Evolutionary conservation across 2,113 vertebrate species (phyloP), one percentile per base, ranked within the genome.

Genomic region (Myocastor coypus): DNA sequence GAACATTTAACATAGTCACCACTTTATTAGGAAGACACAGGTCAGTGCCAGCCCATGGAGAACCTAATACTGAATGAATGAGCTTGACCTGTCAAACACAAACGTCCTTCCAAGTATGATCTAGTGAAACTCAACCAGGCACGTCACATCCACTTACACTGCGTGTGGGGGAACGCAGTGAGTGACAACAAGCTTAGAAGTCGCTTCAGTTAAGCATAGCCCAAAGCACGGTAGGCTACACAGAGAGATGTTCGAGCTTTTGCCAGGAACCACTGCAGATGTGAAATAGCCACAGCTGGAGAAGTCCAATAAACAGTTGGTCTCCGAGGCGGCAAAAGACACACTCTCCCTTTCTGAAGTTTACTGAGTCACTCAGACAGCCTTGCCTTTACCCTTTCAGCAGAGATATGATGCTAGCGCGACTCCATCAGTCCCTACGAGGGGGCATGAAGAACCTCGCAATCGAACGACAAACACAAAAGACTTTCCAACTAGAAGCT

Each of bases 271-370:
- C 37, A 85, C 87, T 97, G 63, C 82, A 46, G 73, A 92, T 69
- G 73, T 42, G 59, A 97, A 94, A 97, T 97, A 96, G 97, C 95
- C 40, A 86, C 78, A 95, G 78, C 68, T 52, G 73, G 96, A 95
- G 96, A 81, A 85, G 94, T 46, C 94, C 95, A 96, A 95, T 92
- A 96, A 96, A 96, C 93, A 91, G 93, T 52, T 97, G 93, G 92
- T 82, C 91, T 96, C 92, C 69, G 87, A 97, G 94, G 96, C 66
- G 93, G 93, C 92, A 88, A 97, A 94, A 97, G 87, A 85, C 59
- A 95, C 81, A 97, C 88, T 59, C 90, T 94, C 95, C 96, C 95
- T 95, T 91, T 75, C 92, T 22, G 84, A 91, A 97, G 82, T 3
- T 34, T 16, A 34, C 78, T 84, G 90, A 88, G 85, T 0, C 0